Evolutionary conservation across 1,140 invertebrate genomes (phyloP).

Genomic region (Hylaeus anthracinus): DNA sequence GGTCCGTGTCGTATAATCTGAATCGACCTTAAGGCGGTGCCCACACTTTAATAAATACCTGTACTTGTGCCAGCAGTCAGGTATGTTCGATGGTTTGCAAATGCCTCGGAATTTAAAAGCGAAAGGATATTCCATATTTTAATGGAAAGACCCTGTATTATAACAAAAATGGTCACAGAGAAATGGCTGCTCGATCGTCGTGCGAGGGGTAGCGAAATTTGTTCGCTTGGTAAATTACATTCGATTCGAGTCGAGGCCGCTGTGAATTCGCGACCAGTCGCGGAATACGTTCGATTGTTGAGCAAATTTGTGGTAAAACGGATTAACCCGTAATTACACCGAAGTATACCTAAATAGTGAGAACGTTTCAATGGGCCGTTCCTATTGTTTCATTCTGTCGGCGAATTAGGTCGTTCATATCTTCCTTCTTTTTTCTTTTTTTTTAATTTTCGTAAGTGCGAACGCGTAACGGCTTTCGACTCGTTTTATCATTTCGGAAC

Average conservation of each 20-base stretch:
- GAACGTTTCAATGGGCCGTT: constrained; percentile 10
- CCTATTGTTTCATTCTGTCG: neutral
- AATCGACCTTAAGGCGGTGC: no score
- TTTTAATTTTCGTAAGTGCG: neutral
- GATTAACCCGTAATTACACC: constrained; percentile 52
- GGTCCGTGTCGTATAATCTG: no score
- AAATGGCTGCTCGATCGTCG: constrained; percentile 1
- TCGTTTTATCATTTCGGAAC: neutral
- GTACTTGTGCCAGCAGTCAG: no score
- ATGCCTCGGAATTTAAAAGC: no score
- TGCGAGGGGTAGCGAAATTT: constrained; percentile 14
- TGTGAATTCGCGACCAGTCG: constrained; percentile 47
- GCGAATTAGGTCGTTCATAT: constrained; percentile 32
- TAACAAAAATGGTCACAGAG: neutral
- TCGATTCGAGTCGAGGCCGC: constrained; percentile 32
- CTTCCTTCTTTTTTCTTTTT: neutral
- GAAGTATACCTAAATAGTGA: constrained; percentile 54
- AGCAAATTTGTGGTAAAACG: constrained; percentile 58
- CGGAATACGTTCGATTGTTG: constrained; percentile 21
- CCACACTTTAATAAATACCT: no score
- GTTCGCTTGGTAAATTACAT: constrained; percentile 52
- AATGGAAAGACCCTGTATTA: neutral
- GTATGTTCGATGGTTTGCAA: no score
- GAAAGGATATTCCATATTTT: no score
- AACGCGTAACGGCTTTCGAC: neutral